Evolutionary conservation across 2,888 invertebrate species (phyloP), one percentile per base, ranked within the genome.

Genomic region (Baccha elongata): DNA sequence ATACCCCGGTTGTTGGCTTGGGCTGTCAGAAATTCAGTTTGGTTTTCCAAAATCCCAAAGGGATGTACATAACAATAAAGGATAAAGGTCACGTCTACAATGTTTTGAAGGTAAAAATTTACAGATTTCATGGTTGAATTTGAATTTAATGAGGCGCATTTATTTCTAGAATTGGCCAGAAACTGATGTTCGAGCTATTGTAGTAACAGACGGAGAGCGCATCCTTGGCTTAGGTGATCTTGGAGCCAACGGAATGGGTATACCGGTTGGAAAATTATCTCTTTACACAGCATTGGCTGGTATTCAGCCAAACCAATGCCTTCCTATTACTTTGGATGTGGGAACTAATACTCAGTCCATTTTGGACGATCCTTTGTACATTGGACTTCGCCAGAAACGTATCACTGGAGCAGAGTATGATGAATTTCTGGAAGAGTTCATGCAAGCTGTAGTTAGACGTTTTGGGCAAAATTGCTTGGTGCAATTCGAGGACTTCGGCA

Each of bases 171-270:
- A 91, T 87, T 96, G 96, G 96, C 97, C 97, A 0, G 97, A 97
- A 89, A 92, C 93, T 19, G 96, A 97, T 88, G 95, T 97, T 3
- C 93, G 96, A 4, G 97, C 96, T 0, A 95, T 97, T 87, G 98
- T 98, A 8, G 99, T 99, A 44, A 99, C 99, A 0, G 99, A 99
- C 90, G 99, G 99, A 13, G 99, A 99, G 91, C 93, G 99, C 68
- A 99, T 99, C 89, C 92, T 99, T 69, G 99, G 99, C 3, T 92
- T 99, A 65, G 99, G 99, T 2, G 99, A 99, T 91, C 92, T 99
- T 85, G 99, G 99, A 6, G 98, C 97, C 3, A 96, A 97, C 89
- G 99, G 99, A 10, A 99, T 99, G 98, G 99, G 99, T 85, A 99
- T 99, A 88, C 99, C 99, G 0, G 95, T 99, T 44, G 99, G 99